phyloP scores from a whole-genome alignment of 2,113 vertebrate species.

The Prinia subflava region DNA sequence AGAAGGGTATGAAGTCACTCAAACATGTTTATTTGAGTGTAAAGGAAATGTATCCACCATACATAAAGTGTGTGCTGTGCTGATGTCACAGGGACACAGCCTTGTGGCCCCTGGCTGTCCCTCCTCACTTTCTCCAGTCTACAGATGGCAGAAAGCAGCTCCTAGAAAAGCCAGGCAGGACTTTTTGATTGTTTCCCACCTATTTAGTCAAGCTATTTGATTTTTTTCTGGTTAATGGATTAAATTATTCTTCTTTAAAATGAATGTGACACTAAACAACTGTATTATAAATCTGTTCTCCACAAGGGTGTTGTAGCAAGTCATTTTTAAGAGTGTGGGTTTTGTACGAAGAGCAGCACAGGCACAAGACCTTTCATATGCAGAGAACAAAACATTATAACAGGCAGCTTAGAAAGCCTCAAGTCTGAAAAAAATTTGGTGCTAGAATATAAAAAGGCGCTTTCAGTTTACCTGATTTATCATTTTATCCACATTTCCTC shows the following conservation, averaged over 20 bases:
- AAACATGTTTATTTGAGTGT: background rate
- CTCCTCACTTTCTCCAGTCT: background rate
- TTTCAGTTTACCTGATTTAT: background rate
- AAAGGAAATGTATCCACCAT: background rate
- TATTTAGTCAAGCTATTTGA: background rate
- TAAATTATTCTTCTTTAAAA: background rate
- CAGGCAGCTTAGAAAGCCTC: background rate
- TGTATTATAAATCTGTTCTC: background rate
- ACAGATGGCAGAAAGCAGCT: background rate
- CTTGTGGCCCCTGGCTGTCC: background rate
- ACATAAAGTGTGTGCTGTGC: background rate
- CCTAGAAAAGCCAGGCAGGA: background rate
- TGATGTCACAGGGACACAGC: accelerated
- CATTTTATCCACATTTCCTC: constrained; percentile 1
- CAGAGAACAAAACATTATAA: background rate
- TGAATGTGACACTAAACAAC: background rate
- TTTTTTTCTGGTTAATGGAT: background rate
- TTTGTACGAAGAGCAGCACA: background rate
- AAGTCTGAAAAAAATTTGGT: background rate
- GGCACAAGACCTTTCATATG: background rate
- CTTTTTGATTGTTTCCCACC: background rate
- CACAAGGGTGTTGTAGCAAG: background rate
- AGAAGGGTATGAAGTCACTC: background rate
- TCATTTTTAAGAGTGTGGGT: background rate
- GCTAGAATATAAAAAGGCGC: background rate